Conservation (phyloP, 2,113 vertebrate genomes). For the Elgaria multicarinata region DNA sequence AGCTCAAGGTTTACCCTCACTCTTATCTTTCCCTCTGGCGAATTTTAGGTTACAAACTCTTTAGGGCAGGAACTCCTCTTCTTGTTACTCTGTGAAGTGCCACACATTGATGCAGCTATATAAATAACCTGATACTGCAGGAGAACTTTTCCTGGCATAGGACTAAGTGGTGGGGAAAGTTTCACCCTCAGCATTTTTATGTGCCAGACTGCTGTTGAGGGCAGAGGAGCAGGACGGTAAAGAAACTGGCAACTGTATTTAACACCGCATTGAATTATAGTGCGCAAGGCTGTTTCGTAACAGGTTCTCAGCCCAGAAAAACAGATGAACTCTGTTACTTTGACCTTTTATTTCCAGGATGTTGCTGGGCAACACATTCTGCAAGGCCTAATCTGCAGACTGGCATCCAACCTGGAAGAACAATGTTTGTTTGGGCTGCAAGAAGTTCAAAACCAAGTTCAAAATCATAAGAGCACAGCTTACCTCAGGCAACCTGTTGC, state of each 20-base stretch:
- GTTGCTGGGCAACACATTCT: not conserved
- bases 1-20: no score
- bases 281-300: not conserved
- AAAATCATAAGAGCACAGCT: slow-evolving; percentile 13
- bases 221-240: not conserved
- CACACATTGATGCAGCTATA: no score
- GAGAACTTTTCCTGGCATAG: not conserved
- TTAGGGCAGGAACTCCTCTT: not conserved
- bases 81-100: no score
- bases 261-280: not conserved
- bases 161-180: no score
- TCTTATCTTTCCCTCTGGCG: no score
- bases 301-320: slow-evolving; percentile 5
- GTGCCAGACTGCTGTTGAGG: not conserved
- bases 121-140: not conserved
- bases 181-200: no score
- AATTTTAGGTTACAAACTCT: no score
- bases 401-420: not conserved
- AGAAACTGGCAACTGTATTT: not conserved
- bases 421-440: not conserved
- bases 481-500: slow-evolving; percentile 92
- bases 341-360: not conserved
- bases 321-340: not conserved
- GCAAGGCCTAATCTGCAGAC: not conserved
- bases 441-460: not conserved